These are phyloP conservation scores for Conger conger DNA, from an alignment of 2,113 vertebrate species.

Conservation along the genomic window DNA sequence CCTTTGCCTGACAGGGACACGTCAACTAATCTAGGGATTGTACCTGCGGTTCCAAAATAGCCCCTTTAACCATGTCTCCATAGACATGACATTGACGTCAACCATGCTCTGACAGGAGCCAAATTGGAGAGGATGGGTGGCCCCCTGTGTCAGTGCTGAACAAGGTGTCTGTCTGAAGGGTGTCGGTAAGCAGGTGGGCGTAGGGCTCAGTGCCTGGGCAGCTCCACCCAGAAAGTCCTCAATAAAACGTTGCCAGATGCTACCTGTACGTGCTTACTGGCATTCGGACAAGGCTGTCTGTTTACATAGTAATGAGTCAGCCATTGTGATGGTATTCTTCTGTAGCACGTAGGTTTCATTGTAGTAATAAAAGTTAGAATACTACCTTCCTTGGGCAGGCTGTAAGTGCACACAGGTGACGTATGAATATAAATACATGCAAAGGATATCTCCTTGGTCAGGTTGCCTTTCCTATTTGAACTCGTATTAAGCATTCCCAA, in stretches of 20 bases:
- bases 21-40: background rate
- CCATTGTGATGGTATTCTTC: background rate
- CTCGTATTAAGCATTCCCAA: background rate
- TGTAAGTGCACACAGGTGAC: background rate
- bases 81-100: background rate
- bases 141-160: background rate
- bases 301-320: background rate
- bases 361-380: background rate
- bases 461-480: background rate
- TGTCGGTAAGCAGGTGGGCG: background rate
- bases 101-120: background rate
- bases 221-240: background rate
- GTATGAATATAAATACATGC: background rate
- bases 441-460: background rate
- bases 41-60: background rate
- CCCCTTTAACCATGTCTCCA: background rate
- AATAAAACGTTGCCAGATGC: background rate
- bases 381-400: background rate
- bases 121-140: background rate
- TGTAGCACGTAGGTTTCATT: background rate
- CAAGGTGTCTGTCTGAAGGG: background rate
- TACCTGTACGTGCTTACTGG: background rate
- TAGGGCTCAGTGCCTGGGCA: background rate
- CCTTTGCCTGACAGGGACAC: background rate
- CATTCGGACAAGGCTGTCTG: background rate